Percentiles rank a stretch among this genome's conserved stretches.
phyloP scores from a whole-genome alignment of 1,140 invertebrate genomes.

The Papilio aristodemus region DNA sequence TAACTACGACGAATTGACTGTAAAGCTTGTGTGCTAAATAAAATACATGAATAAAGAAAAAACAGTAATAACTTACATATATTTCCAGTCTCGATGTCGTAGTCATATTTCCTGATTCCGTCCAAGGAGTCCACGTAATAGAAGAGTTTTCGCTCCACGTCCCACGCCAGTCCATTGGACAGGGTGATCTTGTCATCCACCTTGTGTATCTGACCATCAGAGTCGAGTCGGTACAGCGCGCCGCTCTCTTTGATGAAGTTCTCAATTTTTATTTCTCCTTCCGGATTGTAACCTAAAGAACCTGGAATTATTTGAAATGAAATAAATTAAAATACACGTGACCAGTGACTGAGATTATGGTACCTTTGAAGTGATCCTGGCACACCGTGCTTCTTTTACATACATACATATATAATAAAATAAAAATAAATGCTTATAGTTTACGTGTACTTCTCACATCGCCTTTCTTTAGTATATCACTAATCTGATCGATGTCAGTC shows the following conservation, averaged over 20 bases:
- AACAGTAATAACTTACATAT: conserved; percentile 81
- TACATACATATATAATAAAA: too few species aligned
- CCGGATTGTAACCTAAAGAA: conserved; percentile 81
- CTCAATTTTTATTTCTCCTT: conserved; percentile 80
- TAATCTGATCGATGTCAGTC: too few species aligned
- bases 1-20: too few species aligned
- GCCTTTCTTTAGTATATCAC: too few species aligned
- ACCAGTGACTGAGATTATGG: too few species aligned
- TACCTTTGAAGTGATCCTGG: too few species aligned
- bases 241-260: conserved; percentile 81
- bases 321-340: too few species aligned
- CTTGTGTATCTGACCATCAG: conserved; percentile 61
- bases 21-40: too few species aligned
- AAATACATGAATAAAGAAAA: not conserved
- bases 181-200: conserved; percentile 82
- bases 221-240: conserved; percentile 81
- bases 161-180: conserved; percentile 90
- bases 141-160: conserved; percentile 84
- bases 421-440: too few species aligned
- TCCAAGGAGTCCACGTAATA: conserved; percentile 89
- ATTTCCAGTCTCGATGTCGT: conserved; percentile 84
- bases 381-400: too few species aligned
- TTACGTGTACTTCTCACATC: too few species aligned
- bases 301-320: not conserved
- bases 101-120: conserved; percentile 87